Evolutionary conservation across 1,140 invertebrate species (phyloP).

Genomic region (Galleria mellonella): DNA sequence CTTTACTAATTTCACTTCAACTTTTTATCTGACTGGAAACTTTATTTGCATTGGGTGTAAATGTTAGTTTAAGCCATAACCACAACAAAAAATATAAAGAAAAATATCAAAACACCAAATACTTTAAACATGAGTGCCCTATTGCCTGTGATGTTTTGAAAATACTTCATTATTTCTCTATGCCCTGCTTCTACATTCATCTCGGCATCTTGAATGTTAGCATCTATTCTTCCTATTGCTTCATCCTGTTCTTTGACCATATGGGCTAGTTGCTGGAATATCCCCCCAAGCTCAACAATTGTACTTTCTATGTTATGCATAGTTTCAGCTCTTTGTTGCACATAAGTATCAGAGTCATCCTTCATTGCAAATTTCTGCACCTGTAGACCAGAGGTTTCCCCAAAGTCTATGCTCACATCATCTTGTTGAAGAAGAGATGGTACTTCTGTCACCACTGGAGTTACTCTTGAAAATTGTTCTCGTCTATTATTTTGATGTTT

Average conservation of each 20-base stretch:
- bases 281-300: conserved; percentile 98
- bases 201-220: conserved; percentile 96
- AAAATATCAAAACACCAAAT: conserved; percentile 98
- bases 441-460: conserved; percentile 81
- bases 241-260: conserved; percentile 99
- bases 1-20: too few species aligned
- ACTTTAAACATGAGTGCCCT: conserved; percentile 99
- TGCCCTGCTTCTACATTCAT: conserved; percentile 98
- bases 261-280: conserved; percentile 97
- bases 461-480: conserved; percentile 94
- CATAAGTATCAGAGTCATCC: conserved; percentile 92
- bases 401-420: conserved; percentile 85
- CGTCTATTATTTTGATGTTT: conserved; percentile 95
- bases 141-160: conserved; percentile 97
- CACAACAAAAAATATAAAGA: conserved; percentile 99
- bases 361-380: conserved; percentile 82
- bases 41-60: too few species aligned
- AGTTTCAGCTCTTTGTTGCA: conserved; percentile 94
- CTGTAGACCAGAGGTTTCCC: conserved; percentile 67
- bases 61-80: conserved; percentile 85
- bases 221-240: conserved; percentile 97
- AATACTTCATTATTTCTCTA: conserved; percentile 97
- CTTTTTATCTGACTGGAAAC: too few species aligned
- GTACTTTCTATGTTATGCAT: conserved; percentile 99
- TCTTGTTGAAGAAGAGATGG: conserved; percentile 81